Percentiles rank a stretch among this genome's conserved stretches.
phyloP scores from a whole-genome alignment of 2,888 invertebrate species.

The Microchrysa polita region DNA sequence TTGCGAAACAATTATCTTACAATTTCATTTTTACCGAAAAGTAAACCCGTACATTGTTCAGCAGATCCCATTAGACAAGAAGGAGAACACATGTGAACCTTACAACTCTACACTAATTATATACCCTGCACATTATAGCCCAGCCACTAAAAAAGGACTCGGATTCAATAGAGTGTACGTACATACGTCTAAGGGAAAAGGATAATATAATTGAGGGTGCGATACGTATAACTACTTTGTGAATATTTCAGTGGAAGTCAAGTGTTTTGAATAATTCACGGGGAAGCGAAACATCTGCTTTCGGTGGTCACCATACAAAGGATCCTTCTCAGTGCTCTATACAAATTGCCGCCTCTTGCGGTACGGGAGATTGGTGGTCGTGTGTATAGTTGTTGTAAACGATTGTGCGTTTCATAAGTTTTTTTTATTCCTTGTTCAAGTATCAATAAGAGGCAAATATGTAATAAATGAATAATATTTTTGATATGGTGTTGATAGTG shows the following conservation, averaged over 20 bases:
- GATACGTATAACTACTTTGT: constrained; percentile 9
- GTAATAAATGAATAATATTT: constrained; percentile 6
- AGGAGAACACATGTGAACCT: too few relatives aligned
- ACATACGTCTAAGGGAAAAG: not conserved
- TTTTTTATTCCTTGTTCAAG: not conserved
- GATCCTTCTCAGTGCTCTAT: not conserved
- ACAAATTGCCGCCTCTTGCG: too few relatives aligned
- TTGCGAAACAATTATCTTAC: too few relatives aligned
- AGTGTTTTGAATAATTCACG: constrained; percentile 36
- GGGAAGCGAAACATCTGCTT: constrained; percentile 40
- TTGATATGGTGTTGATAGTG: too few relatives aligned
- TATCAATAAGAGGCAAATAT: not conserved
- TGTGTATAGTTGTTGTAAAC: constrained; percentile 21
- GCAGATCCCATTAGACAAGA: too few relatives aligned
- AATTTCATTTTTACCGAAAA: too few relatives aligned
- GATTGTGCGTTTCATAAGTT: constrained; percentile 25
- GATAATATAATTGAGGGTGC: constrained; percentile 1
- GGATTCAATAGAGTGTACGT: too few relatives aligned
- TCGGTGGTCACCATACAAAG: constrained; percentile 23
- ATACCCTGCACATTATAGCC: too few relatives aligned
- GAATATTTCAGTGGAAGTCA: constrained; percentile 30
- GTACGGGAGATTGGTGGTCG: constrained; percentile 6
- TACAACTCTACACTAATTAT: too few relatives aligned
- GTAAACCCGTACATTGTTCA: too few relatives aligned
- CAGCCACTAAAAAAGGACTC: too few relatives aligned